Conservation (phyloP, 2,888 invertebrate genomes). For the Patella caerulea region DNA sequence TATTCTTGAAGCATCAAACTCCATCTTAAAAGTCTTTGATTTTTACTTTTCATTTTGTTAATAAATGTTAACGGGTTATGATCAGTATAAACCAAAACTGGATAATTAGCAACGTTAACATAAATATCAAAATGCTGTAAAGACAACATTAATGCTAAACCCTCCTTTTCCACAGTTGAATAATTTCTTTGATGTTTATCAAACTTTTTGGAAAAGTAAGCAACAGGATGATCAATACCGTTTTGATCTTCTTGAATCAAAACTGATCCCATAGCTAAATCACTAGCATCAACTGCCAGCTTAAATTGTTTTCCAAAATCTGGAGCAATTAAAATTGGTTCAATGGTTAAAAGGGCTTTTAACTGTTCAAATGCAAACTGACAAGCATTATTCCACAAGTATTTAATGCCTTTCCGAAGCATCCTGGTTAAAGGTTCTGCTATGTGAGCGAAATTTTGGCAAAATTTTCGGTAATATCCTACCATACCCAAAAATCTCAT, state of each 20-base stretch:
- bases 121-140: conserved; percentile 42
- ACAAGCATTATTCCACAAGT: conserved; percentile 51
- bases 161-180: conserved; percentile 39
- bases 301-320: conserved; percentile 31
- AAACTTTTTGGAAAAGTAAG: conserved; percentile 41
- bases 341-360: conserved; percentile 39
- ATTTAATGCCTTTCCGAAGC: conserved; percentile 25
- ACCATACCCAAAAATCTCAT: conserved; percentile 35
- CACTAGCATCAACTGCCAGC: conserved; percentile 46
- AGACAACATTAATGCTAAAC: conserved; percentile 37
- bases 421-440: conserved; percentile 27
- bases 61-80: conserved; percentile 42
- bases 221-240: conserved; percentile 35
- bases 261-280: conserved; percentile 39
- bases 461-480: conserved; percentile 36
- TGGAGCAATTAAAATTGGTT: conserved; percentile 33
- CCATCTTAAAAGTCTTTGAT: conserved; percentile 34
- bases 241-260: conserved; percentile 42
- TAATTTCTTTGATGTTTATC: conserved; percentile 40
- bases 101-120: conserved; percentile 19
- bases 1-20: conserved; percentile 33
- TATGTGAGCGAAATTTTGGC: conserved; percentile 31
- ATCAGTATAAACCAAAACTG: conserved; percentile 35
- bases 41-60: conserved; percentile 33
- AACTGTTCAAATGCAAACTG: conserved; percentile 53